Conservation (phyloP, 1,140 invertebrate species). For the Diorhabda carinulata region DNA sequence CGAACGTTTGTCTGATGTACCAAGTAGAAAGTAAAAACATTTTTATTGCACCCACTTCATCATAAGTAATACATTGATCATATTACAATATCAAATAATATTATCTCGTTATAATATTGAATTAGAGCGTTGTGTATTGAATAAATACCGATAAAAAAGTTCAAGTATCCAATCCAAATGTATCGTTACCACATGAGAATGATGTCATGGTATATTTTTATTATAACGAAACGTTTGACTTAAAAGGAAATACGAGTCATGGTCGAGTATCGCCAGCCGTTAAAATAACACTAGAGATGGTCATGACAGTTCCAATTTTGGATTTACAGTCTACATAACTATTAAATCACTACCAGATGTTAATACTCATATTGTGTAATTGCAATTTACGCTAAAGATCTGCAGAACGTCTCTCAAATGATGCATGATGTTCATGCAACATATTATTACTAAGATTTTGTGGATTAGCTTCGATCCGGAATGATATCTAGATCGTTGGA, state of each 20-base stretch:
- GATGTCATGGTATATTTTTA: not conserved
- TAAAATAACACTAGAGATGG: not conserved
- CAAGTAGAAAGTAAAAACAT: no score
- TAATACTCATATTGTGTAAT: no score
- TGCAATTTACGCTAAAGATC: no score
- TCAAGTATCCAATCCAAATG: not conserved
- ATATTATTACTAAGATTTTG: no score
- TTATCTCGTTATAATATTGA: not conserved
- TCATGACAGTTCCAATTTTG: not conserved
- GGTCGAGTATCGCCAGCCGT: not conserved
- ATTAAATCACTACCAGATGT: not conserved
- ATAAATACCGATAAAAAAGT: constrained; percentile 3
- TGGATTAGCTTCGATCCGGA: no score
- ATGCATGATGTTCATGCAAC: no score
- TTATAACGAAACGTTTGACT: not conserved
- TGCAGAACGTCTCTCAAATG: no score
- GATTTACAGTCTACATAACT: not conserved
- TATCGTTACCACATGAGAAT: not conserved
- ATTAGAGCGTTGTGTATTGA: not conserved
- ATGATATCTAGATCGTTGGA: no score
- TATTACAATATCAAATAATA: not conserved
- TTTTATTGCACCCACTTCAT: no score
- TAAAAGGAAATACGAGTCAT: not conserved
- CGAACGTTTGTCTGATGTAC: no score
- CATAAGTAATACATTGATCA: no score